Evolutionary conservation across 2,113 vertebrate genomes (phyloP).

Genomic region (Gopherus evgoodei): DNA sequence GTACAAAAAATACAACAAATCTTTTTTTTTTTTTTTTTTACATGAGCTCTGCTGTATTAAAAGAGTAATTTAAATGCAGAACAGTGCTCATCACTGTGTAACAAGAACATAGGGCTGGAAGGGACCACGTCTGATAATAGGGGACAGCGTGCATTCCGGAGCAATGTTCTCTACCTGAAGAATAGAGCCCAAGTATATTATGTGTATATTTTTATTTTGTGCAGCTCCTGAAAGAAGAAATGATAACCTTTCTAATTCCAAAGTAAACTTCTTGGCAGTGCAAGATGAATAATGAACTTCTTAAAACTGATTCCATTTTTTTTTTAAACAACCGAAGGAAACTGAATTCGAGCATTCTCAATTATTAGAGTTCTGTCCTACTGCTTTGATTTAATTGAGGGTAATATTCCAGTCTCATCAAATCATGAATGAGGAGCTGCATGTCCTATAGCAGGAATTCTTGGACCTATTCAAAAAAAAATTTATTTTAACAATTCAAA

Average conservation of each 20-base stretch:
- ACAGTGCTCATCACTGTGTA: not conserved
- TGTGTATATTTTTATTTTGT: not conserved
- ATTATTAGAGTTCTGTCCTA: not conserved
- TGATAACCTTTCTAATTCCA: not conserved
- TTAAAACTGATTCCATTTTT: not conserved
- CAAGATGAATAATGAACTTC: not conserved
- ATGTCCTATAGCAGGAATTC: not conserved
- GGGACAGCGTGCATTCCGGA: not conserved
- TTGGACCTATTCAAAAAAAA: not conserved
- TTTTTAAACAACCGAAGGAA: not conserved
- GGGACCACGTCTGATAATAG: not conserved
- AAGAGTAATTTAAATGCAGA: not conserved
- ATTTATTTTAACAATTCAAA: not conserved
- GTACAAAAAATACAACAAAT: not conserved
- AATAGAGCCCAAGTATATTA: not conserved
- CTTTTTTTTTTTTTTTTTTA: not conserved
- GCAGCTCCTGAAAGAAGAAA: not conserved
- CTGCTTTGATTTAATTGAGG: not conserved
- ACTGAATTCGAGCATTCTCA: not conserved
- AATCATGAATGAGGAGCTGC: not conserved
- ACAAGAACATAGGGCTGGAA: not conserved
- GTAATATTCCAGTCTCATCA: not conserved
- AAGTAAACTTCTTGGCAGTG: not conserved
- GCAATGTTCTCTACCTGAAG: accelerated
- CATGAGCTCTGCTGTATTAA: not conserved